Evolutionary conservation across 2,113 vertebrate species (phyloP).

Genomic region (Apodemus speciosus): DNA sequence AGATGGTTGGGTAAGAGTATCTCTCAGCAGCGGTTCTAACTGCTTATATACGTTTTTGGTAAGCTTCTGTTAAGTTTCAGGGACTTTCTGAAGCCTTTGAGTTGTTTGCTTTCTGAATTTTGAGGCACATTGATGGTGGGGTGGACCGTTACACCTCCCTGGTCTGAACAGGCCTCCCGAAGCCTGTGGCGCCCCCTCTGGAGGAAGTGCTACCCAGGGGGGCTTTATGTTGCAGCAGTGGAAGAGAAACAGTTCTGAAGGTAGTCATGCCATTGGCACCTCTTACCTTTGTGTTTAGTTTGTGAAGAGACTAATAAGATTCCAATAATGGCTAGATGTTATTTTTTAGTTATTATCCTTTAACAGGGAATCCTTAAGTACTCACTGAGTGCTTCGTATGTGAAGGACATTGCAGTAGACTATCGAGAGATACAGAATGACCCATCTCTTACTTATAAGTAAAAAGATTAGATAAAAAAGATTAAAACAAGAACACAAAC

Average conservation of each 20-base stretch:
- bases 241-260: background rate
- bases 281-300: background rate
- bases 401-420: background rate
- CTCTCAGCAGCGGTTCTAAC: background rate
- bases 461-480: background rate
- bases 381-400: background rate
- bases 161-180: background rate
- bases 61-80: background rate
- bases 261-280: background rate
- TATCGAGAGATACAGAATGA: background rate
- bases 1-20: background rate
- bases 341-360: background rate
- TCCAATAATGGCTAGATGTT: background rate
- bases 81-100: background rate
- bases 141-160: background rate
- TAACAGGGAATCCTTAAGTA: background rate
- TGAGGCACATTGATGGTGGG: background rate
- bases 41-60: background rate
- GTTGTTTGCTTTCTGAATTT: background rate
- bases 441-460: background rate
- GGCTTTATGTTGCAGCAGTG: background rate
- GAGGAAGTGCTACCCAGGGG: no score
- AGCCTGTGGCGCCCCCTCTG: background rate
- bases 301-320: conserved; percentile 8
- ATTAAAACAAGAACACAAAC: conserved; percentile 8